Percentiles rank a stretch among this genome's conserved stretches.
Conservation (phyloP, 2,113 vertebrate species). For the Sylvilagus bachmani region DNA sequence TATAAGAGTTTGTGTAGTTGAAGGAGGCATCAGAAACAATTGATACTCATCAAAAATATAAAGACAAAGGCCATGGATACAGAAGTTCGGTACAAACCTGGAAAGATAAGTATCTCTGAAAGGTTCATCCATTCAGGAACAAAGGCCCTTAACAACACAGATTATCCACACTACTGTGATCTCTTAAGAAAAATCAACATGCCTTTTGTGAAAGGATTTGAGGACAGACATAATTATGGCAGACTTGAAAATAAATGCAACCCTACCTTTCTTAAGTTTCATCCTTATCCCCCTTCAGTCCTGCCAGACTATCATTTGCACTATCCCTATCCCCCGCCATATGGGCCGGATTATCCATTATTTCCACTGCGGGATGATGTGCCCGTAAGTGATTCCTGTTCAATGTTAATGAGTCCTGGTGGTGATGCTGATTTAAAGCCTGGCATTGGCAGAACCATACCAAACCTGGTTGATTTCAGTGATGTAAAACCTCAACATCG, state of each 20-base stretch:
- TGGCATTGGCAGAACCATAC: slow-evolving; percentile 71
- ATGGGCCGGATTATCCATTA: slow-evolving; percentile 60
- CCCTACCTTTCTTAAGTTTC: slow-evolving; percentile 81
- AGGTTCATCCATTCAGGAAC: background rate
- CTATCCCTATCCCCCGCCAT: slow-evolving; percentile 61
- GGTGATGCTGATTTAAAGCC: slow-evolving; percentile 83
- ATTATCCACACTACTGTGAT: background rate
- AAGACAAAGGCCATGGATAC: background rate
- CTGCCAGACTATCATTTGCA: slow-evolving; percentile 67
- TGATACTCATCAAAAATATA: background rate
- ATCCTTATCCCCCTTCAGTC: slow-evolving; percentile 53
- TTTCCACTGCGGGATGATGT: slow-evolving; percentile 84
- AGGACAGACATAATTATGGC: slow-evolving; percentile 71
- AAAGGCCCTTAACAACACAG: slow-evolving; percentile 51
- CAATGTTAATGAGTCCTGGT: slow-evolving; percentile 86
- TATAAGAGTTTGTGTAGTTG: slow-evolving; percentile 32
- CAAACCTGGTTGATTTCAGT: slow-evolving; percentile 75
- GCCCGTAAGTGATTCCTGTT: slow-evolving; percentile 82
- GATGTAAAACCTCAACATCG: slow-evolving; percentile 70
- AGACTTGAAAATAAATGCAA: slow-evolving; percentile 81
- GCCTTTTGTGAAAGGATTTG: slow-evolving; percentile 73
- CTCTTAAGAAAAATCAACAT: slow-evolving; percentile 74
- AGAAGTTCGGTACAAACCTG: slow-evolving; percentile 38
- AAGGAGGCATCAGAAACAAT: background rate
- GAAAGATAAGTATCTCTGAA: slow-evolving; percentile 61